Evolutionary conservation across 1,140 invertebrate genomes (phyloP).

Genomic region (Aphelinus atriplicis): DNA sequence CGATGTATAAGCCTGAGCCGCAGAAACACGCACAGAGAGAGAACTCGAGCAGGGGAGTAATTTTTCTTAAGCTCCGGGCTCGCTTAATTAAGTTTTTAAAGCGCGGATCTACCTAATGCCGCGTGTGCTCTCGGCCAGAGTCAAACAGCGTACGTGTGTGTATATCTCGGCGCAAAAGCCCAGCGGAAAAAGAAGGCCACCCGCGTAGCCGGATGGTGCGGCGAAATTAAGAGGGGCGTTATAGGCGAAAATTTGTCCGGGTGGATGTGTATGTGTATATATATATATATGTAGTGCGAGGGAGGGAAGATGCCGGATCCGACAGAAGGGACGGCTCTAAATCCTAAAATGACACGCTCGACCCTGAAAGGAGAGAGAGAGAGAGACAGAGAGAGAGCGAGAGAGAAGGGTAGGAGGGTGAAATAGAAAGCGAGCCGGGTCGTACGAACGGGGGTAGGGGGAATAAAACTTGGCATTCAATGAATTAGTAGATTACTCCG

Average conservation of each 20-base stretch:
- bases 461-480: slow-evolving; percentile 19
- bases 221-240: slow-evolving; percentile 3
- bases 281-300: neutral
- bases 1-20: too few relatives aligned
- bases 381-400: neutral
- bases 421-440: neutral
- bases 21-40: too few relatives aligned
- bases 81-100: slow-evolving; percentile 39
- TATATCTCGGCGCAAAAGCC: slow-evolving; percentile 30
- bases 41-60: neutral
- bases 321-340: slow-evolving; percentile 30
- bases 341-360: slow-evolving; percentile 37
- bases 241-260: too few relatives aligned
- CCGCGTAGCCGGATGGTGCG: neutral
- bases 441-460: neutral
- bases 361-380: neutral
- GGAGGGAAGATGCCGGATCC: neutral
- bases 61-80: slow-evolving; percentile 31
- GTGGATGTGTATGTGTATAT: neutral
- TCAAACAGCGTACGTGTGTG: neutral
- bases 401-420: neutral
- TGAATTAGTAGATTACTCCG: slow-evolving; percentile 34
- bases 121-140: neutral
- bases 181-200: neutral
- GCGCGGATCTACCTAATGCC: slow-evolving; percentile 14